These are phyloP conservation scores for Pristionchus japonicus DNA, from an alignment of 2,888 invertebrate species.

Conservation along the genomic window DNA sequence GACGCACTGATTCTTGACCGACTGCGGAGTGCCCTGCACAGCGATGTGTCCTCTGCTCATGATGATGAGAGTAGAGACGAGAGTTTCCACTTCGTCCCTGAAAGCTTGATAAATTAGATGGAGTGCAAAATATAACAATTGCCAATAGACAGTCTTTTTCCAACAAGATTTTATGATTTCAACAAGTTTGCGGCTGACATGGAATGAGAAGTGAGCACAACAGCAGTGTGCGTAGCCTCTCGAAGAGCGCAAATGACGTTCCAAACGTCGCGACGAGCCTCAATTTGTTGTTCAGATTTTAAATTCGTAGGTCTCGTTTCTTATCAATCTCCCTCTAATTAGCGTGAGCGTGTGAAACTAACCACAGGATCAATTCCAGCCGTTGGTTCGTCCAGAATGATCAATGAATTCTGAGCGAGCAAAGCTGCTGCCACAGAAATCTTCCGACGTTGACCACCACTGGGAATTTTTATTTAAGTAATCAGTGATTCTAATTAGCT, in stretches of 20 bases:
- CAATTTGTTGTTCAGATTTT: neutral
- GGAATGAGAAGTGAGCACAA: conserved; percentile 78
- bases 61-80: conserved; percentile 71
- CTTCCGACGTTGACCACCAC: conserved; percentile 87
- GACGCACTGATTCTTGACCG: conserved; percentile 59
- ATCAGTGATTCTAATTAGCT: too few relatives aligned
- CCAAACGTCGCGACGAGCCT: conserved; percentile 81
- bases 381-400: conserved; percentile 80
- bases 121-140: neutral
- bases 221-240: conserved; percentile 64
- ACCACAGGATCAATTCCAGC: conserved; percentile 79
- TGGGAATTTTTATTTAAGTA: too few relatives aligned
- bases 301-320: too few relatives aligned
- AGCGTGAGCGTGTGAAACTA: too few relatives aligned
- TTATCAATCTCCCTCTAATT: too few relatives aligned
- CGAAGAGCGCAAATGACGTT: conserved; percentile 56
- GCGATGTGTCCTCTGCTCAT: conserved; percentile 68
- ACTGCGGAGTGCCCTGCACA: conserved; percentile 70
- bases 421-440: conserved; percentile 86
- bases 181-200: conserved; percentile 58
- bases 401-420: conserved; percentile 82
- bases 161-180: neutral
- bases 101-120: neutral
- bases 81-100: conserved; percentile 64
- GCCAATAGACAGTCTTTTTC: neutral